A percentile compares a stretch with the other conserved stretches of the same genome.
Conservation (phyloP, 2,113 vertebrate genomes). For the Aix galericulata region DNA sequence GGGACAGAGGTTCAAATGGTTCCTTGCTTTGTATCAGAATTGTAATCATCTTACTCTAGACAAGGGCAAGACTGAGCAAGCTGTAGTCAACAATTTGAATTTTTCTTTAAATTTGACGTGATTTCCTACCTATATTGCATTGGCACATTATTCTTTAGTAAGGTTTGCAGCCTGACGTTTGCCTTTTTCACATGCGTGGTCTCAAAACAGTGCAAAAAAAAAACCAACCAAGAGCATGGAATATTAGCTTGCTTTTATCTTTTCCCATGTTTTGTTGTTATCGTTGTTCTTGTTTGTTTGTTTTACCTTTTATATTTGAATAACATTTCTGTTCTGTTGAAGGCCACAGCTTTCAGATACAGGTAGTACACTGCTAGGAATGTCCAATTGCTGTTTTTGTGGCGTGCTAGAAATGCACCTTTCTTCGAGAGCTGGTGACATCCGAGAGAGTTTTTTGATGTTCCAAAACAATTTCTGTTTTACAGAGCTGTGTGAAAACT, state of each 20-base stretch:
- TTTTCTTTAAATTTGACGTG: background rate
- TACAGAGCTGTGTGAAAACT: background rate
- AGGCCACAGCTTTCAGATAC: background rate
- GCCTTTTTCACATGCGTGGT: rapidly evolving
- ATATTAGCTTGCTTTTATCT: background rate
- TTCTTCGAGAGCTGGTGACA: background rate
- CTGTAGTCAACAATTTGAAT: background rate
- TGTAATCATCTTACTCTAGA: background rate
- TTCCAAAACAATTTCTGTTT: background rate
- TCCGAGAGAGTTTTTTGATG: background rate
- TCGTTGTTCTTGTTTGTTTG: background rate
- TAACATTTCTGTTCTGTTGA: background rate
- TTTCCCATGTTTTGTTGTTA: background rate
- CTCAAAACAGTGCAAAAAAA: background rate
- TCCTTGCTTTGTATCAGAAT: background rate
- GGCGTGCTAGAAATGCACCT: background rate
- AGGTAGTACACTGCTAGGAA: background rate
- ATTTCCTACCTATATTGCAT: background rate
- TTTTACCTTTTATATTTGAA: background rate
- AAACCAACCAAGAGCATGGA: background rate
- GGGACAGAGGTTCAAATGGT: background rate
- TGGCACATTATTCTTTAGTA: background rate
- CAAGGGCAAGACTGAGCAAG: background rate
- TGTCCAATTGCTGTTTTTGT: rapidly evolving
- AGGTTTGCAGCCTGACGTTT: background rate